Conservation (phyloP, 2,888 invertebrate species). For the Capitulum mitella region DNA sequence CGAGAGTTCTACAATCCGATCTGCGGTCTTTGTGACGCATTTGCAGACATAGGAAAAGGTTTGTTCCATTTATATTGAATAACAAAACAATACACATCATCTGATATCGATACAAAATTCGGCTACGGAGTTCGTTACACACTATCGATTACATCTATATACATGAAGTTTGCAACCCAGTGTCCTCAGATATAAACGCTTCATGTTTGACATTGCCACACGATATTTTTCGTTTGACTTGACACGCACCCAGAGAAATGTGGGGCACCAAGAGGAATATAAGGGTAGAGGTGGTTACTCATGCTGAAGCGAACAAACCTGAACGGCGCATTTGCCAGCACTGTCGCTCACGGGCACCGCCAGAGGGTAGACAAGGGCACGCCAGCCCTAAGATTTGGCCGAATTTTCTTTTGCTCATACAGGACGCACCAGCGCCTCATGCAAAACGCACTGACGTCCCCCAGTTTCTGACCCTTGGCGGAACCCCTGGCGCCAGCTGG, state of each 20-base stretch:
- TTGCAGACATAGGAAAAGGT: neutral
- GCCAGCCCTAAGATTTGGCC: no score
- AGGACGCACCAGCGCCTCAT: no score
- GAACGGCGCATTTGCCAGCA: neutral
- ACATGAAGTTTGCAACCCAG: neutral
- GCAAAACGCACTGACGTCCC: no score
- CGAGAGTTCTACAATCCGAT: no score
- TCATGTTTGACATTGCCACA: neutral
- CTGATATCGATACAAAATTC: neutral
- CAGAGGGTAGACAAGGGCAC: no score
- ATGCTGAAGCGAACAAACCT: neutral
- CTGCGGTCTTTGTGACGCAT: no score
- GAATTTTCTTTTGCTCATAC: no score
- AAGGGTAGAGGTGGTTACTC: neutral
- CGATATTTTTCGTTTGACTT: neutral
- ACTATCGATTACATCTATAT: neutral
- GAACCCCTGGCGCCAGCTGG: no score
- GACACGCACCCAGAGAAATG: neutral
- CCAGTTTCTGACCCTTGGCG: no score
- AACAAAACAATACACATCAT: slow-evolving; percentile 9
- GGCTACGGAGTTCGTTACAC: neutral
- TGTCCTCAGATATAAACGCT: neutral
- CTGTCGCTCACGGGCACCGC: no score
- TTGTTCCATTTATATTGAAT: slow-evolving; percentile 4
- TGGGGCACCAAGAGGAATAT: neutral